Evolutionary conservation across 2,797 vertebrate species (phyloP), one percentile per base, ranked within the genome.

Genomic region (Brachyalestes nurse): DNA sequence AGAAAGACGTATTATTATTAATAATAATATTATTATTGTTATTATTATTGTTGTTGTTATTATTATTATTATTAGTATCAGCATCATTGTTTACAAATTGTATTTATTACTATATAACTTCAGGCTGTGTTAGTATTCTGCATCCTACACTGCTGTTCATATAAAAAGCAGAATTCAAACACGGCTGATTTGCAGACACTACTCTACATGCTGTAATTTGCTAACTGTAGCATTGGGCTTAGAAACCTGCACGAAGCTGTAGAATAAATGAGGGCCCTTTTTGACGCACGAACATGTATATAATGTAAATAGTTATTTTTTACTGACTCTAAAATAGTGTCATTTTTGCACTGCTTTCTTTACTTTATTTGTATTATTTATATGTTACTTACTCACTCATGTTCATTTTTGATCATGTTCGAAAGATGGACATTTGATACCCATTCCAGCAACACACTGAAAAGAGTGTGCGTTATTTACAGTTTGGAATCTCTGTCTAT

Each of bases 291-390:
- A 64, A 71, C 49, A 71, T 70, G 49, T 72, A 77, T 10, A 57
- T 76, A 74, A 81, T 84, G 83, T 87, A 83, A 78, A 85, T 84
- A 79, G 5, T 40, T 67, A 28, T 62, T 72, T 57, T 28, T 78
- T 83, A 87, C 67, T 80, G 77, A 75, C 81, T 84, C 40, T 47
- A 66, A 42, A 49, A 51, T 34, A 73, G 75, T 79, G 69, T 49
- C 23, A 10, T 65, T 64, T 66, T 82, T 78, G 81, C 81, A 82
- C 76, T 82, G 81, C 42, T 55, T 53, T 69, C 82, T 83, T 72
- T 61, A 65, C 67, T 87, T 61, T 67, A 73, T 88, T 88, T 87
- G 85, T n/a, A 58, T 86, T 72, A 79, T 88, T 87, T 82, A 82
- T 77, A 72, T 67, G 28, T 53, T 74, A 42, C 23, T 9, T 62